These are phyloP conservation scores for Cyclura pinguis DNA, from an alignment of 2,797 vertebrate species.

Conservation along the genomic window DNA sequence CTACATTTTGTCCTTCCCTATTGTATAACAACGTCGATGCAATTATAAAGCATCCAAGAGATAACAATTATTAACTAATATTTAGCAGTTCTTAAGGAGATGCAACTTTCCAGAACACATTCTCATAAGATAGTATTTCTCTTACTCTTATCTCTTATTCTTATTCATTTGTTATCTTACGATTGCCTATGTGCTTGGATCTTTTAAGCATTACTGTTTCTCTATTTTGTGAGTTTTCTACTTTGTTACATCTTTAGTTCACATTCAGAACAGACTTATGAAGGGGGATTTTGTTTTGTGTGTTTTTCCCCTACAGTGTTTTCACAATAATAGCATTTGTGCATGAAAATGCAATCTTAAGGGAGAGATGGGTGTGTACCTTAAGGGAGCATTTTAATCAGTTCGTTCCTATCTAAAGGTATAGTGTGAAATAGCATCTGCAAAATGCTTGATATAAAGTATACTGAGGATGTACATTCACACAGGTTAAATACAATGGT, in stretches of 20 bases:
- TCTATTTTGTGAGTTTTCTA: not conserved
- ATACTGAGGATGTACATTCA: too few relatives aligned
- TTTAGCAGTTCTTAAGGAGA: not conserved
- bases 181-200: rapidly evolving
- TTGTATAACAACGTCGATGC: not conserved
- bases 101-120: too few relatives aligned
- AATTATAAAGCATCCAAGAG: not conserved
- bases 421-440: not conserved
- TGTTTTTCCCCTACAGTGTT: not conserved
- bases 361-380: not conserved
- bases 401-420: not conserved
- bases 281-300: not conserved
- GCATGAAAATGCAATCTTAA: conserved; percentile 14
- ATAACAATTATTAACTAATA: not conserved
- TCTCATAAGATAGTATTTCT: not conserved
- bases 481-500: not conserved
- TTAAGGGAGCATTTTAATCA: conserved; percentile 13
- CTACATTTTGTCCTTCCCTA: too few relatives aligned
- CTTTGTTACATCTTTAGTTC: conserved; percentile 2
- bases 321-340: not conserved
- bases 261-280: conserved; percentile 2
- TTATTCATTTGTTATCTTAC: not conserved
- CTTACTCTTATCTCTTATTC: not conserved
- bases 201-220: not conserved
- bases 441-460: not conserved